Evolutionary conservation across 1,140 invertebrate genomes (phyloP).

Genomic region (Neomicropteryx cornuta): DNA sequence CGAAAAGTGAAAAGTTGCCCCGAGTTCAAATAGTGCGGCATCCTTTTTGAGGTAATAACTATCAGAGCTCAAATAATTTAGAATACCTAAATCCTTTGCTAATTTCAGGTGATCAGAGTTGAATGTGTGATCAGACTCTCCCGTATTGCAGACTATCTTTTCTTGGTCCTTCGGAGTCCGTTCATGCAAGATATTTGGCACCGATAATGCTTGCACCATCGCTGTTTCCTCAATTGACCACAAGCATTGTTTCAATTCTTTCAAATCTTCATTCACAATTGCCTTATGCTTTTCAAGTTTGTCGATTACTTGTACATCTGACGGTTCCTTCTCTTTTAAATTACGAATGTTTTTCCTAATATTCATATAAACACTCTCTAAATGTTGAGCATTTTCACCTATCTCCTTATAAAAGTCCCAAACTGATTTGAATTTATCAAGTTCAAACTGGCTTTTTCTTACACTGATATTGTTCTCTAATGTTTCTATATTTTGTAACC

Average conservation of each 20-base stretch:
- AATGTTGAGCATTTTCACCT: conserved; percentile 21
- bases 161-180: conserved; percentile 39
- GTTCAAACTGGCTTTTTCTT: conserved; percentile 30
- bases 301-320: conserved; percentile 28
- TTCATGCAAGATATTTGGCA: conserved; percentile 56
- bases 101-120: conserved; percentile 48
- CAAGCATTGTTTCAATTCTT: conserved; percentile 39
- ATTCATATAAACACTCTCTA: conserved; percentile 24
- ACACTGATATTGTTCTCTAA: conserved; percentile 32
- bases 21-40: conserved; percentile 52
- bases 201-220: conserved; percentile 40
- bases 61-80: conserved; percentile 46
- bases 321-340: too few relatives aligned
- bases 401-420: conserved; percentile 42
- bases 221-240: conserved; percentile 51
- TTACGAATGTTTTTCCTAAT: conserved; percentile 21
- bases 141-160: conserved; percentile 29
- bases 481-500: conserved; percentile 33
- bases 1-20: conserved; percentile 41
- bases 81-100: conserved; percentile 34
- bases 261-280: conserved; percentile 47
- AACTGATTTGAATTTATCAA: conserved; percentile 30
- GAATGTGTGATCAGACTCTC: too few relatives aligned
- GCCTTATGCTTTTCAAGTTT: conserved; percentile 40
- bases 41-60: conserved; percentile 50